phyloP scores from a whole-genome alignment of 1,140 invertebrate genomes.

The Bilobella aurantiaca region DNA sequence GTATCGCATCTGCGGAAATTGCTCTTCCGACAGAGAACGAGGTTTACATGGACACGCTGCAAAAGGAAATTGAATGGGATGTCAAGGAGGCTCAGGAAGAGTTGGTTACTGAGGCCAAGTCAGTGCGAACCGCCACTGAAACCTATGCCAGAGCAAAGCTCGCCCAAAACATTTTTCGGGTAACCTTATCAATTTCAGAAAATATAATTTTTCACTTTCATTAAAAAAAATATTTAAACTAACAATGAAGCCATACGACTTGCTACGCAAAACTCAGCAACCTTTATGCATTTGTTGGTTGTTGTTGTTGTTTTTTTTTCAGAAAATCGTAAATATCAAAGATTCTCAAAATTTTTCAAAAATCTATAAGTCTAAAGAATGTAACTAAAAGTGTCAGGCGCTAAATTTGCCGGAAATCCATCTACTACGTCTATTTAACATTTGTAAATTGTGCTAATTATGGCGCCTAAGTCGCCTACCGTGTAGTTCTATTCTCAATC shows the following conservation, averaged over 20 bases:
- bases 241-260: too few relatives aligned
- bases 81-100: neutral
- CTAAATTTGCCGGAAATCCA: too few relatives aligned
- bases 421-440: too few relatives aligned
- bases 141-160: neutral
- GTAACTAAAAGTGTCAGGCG: too few relatives aligned
- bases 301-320: too few relatives aligned
- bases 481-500: neutral
- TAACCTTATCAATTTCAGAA: too few relatives aligned
- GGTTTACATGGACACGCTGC: neutral
- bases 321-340: too few relatives aligned
- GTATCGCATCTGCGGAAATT: too few relatives aligned
- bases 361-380: too few relatives aligned
- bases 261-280: neutral
- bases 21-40: neutral
- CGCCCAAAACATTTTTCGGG: constrained; percentile 9
- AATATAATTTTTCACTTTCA: neutral
- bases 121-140: neutral
- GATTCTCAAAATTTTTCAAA: too few relatives aligned
- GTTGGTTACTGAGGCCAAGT: neutral
- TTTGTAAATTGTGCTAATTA: too few relatives aligned
- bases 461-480: too few relatives aligned
- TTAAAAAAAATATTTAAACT: neutral
- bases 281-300: neutral
- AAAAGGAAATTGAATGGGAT: neutral